These are phyloP conservation scores for Pyrrhia umbra DNA, from an alignment of 2,888 invertebrate species.

Conservation along the genomic window DNA sequence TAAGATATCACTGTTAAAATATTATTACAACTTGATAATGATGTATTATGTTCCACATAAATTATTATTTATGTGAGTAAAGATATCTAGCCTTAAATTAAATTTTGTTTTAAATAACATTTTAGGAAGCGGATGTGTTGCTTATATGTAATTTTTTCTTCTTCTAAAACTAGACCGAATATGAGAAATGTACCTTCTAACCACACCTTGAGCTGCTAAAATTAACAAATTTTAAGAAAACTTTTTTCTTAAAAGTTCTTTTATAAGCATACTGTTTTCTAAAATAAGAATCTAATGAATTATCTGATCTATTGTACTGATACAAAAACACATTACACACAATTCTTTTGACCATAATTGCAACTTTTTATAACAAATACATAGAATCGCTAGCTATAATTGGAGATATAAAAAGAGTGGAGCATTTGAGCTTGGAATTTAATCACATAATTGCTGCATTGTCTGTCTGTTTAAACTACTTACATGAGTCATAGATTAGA, in stretches of 20 bases:
- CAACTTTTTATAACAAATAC: constrained; percentile 42
- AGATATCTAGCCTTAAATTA: no score
- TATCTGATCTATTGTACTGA: neutral
- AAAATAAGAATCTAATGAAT: neutral
- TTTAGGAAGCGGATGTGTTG: no score
- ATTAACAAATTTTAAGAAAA: no score
- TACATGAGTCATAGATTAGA: constrained; percentile 59
- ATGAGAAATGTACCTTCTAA: no score
- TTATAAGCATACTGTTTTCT: neutral
- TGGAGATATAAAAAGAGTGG: constrained; percentile 57
- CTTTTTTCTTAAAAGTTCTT: neutral
- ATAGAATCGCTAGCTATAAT: constrained; percentile 47
- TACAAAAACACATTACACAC: constrained; percentile 6
- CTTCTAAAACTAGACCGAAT: no score
- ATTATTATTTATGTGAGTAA: neutral
- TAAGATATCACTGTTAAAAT: constrained; percentile 28
- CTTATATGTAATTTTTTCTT: no score
- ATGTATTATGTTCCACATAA: neutral
- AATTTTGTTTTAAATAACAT: no score
- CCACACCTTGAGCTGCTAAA: no score
- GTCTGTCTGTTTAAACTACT: constrained; percentile 60
- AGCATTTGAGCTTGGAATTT: constrained; percentile 57
- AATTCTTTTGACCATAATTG: constrained; percentile 25
- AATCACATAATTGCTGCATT: constrained; percentile 66
- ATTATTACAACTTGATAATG: constrained; percentile 26